Percentiles rank a stretch among this genome's conserved stretches.
Conservation (phyloP, 2,888 invertebrate species). For the Heliconius hortense region DNA sequence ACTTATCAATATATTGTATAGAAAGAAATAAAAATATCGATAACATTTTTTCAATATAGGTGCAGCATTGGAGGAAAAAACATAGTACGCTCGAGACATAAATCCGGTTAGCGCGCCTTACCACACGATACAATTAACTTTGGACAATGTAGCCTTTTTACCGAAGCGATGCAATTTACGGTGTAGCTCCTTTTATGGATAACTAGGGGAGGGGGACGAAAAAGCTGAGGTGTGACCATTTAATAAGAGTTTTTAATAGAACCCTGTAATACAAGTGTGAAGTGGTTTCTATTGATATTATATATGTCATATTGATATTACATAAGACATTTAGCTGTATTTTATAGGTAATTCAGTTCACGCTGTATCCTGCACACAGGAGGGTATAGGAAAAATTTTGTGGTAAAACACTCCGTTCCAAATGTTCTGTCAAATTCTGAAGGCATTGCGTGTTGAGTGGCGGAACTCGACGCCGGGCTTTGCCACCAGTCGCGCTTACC, state of each 20-base stretch:
- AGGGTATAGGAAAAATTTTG: too few species aligned
- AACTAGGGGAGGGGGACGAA: constrained; percentile 10
- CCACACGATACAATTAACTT: constrained; percentile 67
- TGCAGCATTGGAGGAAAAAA: constrained; percentile 51
- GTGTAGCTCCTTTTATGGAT: constrained; percentile 14
- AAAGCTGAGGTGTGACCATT: constrained; percentile 15
- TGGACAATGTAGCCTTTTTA: constrained; percentile 55
- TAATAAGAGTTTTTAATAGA: neutral
- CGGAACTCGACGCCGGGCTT: too few species aligned
- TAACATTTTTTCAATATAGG: constrained; percentile 15
- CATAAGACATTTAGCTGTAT: too few species aligned
- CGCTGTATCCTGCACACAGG: too few species aligned
- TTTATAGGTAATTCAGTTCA: too few species aligned
- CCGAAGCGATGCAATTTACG: constrained; percentile 28
- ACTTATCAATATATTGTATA: too few species aligned
- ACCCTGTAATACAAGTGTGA: neutral
- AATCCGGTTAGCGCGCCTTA: constrained; percentile 58
- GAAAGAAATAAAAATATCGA: too few species aligned
- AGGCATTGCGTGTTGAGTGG: too few species aligned
- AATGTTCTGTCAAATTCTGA: too few species aligned
- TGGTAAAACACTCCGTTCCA: too few species aligned
- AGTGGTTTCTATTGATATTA: neutral
- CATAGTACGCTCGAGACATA: constrained; percentile 57
- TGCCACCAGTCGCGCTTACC: too few species aligned
- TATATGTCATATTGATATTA: too few species aligned